Base-by-base conservation (phyloP, 2,113 vertebrate species). In the Pedionomus torquatus region DNA sequence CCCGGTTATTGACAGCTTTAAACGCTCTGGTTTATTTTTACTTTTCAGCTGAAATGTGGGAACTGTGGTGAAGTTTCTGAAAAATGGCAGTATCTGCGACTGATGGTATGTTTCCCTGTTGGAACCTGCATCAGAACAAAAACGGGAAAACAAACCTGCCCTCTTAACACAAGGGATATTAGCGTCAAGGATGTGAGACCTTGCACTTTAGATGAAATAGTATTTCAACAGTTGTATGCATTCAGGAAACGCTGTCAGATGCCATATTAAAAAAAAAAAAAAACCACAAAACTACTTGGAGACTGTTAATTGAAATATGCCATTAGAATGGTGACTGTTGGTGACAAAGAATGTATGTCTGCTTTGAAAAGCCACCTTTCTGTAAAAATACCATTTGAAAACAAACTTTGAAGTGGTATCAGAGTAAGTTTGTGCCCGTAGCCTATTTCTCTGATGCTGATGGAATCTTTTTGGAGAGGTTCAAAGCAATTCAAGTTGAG, bases 21-120 rank as follows among this genome's bases (percentile, higher is more conserved):
- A 20, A 81, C 48, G 54, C 44, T 91, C 89, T 52, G 28, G 6
- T 93, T 49, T 85, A 8, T 63, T 48, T 90, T 60, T 51, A 6
- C 51, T 76, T 84, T 97, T 48, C 72, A 99, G 99, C 97, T 99
- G 87, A 99, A 99, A 96, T 99, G 99, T 97, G 99, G 98, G 37
- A 99, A 99, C 97, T 99, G 99, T 83, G 98, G 98, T 4, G 99
- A 99, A 90, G 93, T 99, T 75, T 98, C 99, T 28, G 99, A 99
- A 51, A 99, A 99, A 97, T 99, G 99, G 99, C 99, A 99, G 81
- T 99, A 99, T 61, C 91, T 99, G 57, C 99, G 98, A 26, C 71
- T 99, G 48, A 97, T 98, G 99, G 99, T 99, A 98, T 92, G 98
- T 87, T 21, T 60, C 41, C 23, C 37, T 41, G 48, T 21, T 17